Percentiles rank a stretch among this genome's conserved stretches.
These are phyloP conservation scores for Laothoe populi DNA, from an alignment of 2,888 invertebrate species.

Conservation along the genomic window DNA sequence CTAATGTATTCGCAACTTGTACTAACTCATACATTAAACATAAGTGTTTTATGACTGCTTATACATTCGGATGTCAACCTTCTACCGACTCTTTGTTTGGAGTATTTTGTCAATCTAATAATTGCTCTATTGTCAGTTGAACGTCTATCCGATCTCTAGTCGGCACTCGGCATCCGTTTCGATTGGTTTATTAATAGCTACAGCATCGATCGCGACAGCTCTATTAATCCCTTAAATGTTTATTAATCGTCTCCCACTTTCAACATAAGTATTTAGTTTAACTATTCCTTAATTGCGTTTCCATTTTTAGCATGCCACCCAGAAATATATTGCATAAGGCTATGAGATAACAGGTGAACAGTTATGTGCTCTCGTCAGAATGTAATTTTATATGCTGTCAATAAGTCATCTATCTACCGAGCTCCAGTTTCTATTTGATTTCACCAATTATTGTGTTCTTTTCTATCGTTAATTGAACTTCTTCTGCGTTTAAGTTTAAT, in stretches of 20 bases:
- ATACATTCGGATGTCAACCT: conserved; percentile 51
- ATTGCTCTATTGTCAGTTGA: conserved; percentile 69
- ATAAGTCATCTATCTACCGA: conserved; percentile 50
- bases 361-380: conserved; percentile 24
- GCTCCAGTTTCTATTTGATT: conserved; percentile 61
- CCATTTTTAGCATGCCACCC: conserved; percentile 13
- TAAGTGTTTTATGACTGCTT: conserved; percentile 43
- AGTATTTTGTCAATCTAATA: conserved; percentile 67
- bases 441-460: conserved; percentile 58
- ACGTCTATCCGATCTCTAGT: conserved; percentile 25
- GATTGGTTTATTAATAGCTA: conserved; percentile 40
- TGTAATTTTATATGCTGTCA: conserved; percentile 41
- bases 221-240: conserved; percentile 15
- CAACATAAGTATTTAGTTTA: neutral
- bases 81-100: conserved; percentile 40
- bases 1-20: conserved; percentile 59
- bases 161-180: conserved; percentile 34
- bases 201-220: conserved; percentile 12
- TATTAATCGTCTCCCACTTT: conserved; percentile 12
- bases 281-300: conserved; percentile 20
- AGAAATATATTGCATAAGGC: conserved; percentile 19
- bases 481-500: conserved; percentile 67
- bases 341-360: conserved; percentile 24
- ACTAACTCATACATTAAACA: conserved; percentile 53
- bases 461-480: conserved; percentile 64